Evolutionary conservation across 2,797 vertebrate species (phyloP), one percentile per base, ranked within the genome.

Genomic region (Babyrousa celebensis): DNA sequence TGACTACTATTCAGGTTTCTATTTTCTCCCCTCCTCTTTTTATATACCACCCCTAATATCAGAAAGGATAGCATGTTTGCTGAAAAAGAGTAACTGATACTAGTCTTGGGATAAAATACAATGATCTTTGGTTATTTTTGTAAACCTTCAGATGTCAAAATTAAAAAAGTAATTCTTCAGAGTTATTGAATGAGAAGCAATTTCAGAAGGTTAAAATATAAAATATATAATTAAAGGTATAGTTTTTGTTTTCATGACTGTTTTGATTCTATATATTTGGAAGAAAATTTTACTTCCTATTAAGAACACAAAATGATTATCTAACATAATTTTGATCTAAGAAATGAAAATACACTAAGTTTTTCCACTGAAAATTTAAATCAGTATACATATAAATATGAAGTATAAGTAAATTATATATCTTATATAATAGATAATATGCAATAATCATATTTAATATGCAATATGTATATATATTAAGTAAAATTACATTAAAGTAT

Each of bases 151-250:
- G 27, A 6, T 82, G 15, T 93, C 52, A 91, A 25, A 27, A 68
- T 77, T 60, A 89, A 25, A 18, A 25, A 85, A 87, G 23, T 63
- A 16, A 83, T 68, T 94, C 16, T 92, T 94, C 62, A 95, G 75
- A 92, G 78, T 48, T 84, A 84, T 29, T 68, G 25, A 70, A 18
- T 48, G 11, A 84, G 18, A 15, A 77, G 1, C 48, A 93, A 52
- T 95, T 91, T 74, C n/a, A 77, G 6, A 95, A 94, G 87, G 85
- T 91, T 85, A 82, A 96, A 84, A 63, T 52, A 74, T 83, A 79
- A 94, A 90, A 82, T 29, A 54, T 32, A 52, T 75, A 71, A 72
- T 12, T 54, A 60, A 77, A 67, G 15, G 29, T 5, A 77, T 78
- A 36, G 40, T 8, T 77, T 86, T 85, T 62, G 3, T 54, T 97